Evolutionary conservation across 2,113 vertebrate species (phyloP).

Genomic region (Elanus axillaris): DNA sequence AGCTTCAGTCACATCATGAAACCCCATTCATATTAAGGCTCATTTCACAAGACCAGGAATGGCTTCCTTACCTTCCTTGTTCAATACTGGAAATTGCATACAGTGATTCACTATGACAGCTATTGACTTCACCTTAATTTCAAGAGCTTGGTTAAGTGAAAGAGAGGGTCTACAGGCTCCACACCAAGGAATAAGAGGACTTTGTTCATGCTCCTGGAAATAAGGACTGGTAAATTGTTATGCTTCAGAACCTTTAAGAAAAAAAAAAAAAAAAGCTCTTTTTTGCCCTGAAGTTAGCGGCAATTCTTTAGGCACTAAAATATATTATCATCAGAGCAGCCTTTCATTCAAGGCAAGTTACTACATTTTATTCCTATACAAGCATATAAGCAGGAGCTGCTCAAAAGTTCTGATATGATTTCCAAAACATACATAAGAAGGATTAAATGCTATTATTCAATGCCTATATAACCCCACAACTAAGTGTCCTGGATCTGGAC

Average conservation of each 20-base stretch:
- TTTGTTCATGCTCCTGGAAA: neutral
- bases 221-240: neutral
- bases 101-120: neutral
- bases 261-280: neutral
- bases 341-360: neutral
- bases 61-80: neutral
- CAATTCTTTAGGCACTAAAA: neutral
- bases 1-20: conserved; percentile 8
- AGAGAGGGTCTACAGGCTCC: neutral
- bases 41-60: neutral
- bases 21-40: conserved; percentile 27
- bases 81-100: neutral
- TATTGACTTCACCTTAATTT: neutral
- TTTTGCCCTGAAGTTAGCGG: neutral
- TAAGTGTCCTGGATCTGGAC: neutral
- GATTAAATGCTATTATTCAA: neutral
- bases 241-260: neutral
- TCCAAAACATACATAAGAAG: neutral
- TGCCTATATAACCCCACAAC: neutral
- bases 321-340: neutral
- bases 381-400: neutral
- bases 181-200: neutral
- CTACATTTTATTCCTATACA: neutral
- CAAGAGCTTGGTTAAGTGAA: neutral
- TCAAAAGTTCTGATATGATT: neutral